phyloP scores from a whole-genome alignment of 2,797 vertebrate species.

The Gambelia wislizenii region DNA sequence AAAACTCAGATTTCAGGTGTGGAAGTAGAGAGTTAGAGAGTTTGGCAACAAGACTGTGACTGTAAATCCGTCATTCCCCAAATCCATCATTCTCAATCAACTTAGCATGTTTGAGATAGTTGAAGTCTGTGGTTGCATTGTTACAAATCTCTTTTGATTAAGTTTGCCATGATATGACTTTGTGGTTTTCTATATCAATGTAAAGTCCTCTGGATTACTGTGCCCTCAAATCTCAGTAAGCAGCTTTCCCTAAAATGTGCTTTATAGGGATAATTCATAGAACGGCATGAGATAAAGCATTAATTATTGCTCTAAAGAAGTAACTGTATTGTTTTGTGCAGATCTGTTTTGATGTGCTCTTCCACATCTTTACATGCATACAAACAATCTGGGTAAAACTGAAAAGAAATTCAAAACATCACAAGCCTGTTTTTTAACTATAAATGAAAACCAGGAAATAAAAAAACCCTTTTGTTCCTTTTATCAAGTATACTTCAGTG shows the following conservation, averaged over 20 bases:
- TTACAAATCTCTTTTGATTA: not conserved
- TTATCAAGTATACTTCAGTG: conserved; percentile 54
- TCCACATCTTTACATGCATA: not conserved
- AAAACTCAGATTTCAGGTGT: not conserved
- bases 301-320: conserved; percentile 52
- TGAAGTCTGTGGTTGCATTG: not conserved
- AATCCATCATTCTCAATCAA: conserved; percentile 20
- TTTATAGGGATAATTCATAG: conserved; percentile 47
- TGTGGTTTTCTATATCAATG: conserved; percentile 22
- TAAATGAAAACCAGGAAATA: conserved; percentile 31
- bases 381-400: not conserved
- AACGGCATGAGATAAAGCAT: conserved; percentile 42
- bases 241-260: conserved; percentile 50
- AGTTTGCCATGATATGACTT: not conserved
- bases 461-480: conserved; percentile 14
- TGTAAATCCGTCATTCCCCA: conserved; percentile 6
- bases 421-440: conserved; percentile 20
- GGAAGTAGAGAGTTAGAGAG: not conserved
- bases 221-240: conserved; percentile 60
- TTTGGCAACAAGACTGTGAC: not conserved
- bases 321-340: not conserved
- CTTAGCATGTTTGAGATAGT: not conserved
- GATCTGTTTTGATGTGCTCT: rapidly evolving
- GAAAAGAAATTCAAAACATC: conserved; percentile 9
- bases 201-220: conserved; percentile 47